These are phyloP conservation scores for Epizoanthus ramosus DNA, from an alignment of 92 coral and sea anemone species.

Conservation along the genomic window DNA sequence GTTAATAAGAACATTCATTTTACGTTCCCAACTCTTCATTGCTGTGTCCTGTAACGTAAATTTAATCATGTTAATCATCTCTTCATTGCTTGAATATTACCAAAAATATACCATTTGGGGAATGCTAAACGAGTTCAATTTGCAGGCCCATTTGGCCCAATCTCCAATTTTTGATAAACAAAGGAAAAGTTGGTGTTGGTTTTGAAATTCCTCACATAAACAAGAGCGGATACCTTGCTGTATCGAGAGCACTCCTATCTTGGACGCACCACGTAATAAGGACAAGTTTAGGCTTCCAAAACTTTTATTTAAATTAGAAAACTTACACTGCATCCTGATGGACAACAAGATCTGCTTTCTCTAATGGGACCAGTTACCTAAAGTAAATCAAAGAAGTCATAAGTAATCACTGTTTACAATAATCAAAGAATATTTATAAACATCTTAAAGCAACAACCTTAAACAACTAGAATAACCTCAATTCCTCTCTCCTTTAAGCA, in stretches of 20 bases:
- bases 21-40: background rate
- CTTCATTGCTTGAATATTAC: too few relatives aligned
- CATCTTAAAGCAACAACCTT: background rate
- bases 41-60: conserved; percentile 4
- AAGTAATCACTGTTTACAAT: background rate
- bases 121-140: too few relatives aligned
- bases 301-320: background rate
- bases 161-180: too few relatives aligned
- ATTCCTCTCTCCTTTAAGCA: conserved; percentile 27
- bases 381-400: background rate
- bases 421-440: background rate
- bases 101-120: too few relatives aligned
- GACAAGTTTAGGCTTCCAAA: too few relatives aligned
- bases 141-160: too few relatives aligned
- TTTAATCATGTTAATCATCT: too few relatives aligned
- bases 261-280: too few relatives aligned
- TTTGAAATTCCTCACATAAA: too few relatives aligned
- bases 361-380: conserved; percentile 18
- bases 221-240: too few relatives aligned
- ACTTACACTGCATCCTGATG: background rate
- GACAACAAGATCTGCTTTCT: conserved; percentile 4
- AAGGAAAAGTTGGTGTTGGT: too few relatives aligned
- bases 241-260: too few relatives aligned
- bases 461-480: conserved; percentile 3
- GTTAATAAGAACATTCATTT: conserved; percentile 18